Base-by-base conservation (phyloP, 2,888 invertebrate species). In the Ctenicera cuprea region DNA sequence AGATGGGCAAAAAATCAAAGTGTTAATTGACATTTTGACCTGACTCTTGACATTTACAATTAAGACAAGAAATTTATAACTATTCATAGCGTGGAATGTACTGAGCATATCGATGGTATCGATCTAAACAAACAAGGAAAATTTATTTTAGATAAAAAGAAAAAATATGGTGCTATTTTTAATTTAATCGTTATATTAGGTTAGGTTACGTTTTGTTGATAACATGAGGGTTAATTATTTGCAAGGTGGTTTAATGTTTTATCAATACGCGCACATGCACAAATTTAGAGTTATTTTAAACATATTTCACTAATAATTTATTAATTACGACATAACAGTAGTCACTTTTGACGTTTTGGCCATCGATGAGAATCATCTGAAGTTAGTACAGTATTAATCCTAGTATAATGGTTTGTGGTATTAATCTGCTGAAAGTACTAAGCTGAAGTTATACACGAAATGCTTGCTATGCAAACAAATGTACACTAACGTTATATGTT, bases 11-110 rank as follows among this genome's bases (percentile, higher is more conserved):
- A 5, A 48, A 48, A 61, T 50, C 65, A 45, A 48, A 65, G 20
- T 65, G 22, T 38, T 65, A 52, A 65, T 65, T 65, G 65, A 65
- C 65, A 65, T 65, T 65, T 38, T 33, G 52, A 65, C 65, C 65
- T 52, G 37, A 50, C 52, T 52, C 52, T 65, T 65, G 52, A 65
- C 65, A 65, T 65, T 65, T 52, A 38, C 14, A 38, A 50, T 65
- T 45, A 63, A 38, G 52, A 38, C 65, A 50, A 45, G n/a, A 45
- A 62, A 45, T 30, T 43, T 37, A 22, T 30, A 5, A 14, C 62
- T 43, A 38, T 52, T 52, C 22, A 22, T 37, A 65, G 48, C 45
- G 11, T 18, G 38, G 11, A 26, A 14, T 16, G 18, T n/a, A 16
- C 14, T 7, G 18, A 48, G 22, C 16, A 48, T 48, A 18, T 54